These are phyloP conservation scores for Acanthosepion esculentum DNA, from an alignment of 2,888 invertebrate species.

Conservation along the genomic window DNA sequence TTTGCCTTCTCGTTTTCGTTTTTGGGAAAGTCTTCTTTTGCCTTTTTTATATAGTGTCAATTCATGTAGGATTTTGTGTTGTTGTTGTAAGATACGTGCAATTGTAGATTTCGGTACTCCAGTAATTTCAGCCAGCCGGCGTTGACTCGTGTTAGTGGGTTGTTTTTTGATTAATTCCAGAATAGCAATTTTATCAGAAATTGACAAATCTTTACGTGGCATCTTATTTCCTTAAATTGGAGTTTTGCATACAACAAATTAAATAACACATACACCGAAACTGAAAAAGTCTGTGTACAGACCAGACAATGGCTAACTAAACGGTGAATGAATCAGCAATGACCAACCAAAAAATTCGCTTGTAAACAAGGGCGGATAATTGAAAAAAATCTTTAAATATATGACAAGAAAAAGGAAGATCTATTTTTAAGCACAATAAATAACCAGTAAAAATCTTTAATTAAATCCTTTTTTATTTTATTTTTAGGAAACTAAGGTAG, in stretches of 20 bases:
- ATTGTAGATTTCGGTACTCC: not conserved
- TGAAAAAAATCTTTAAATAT: too few species aligned
- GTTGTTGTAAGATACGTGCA: conserved; percentile 5
- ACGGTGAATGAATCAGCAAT: too few species aligned
- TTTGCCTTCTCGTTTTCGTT: conserved; percentile 24
- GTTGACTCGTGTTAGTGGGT: not conserved
- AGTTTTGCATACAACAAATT: not conserved
- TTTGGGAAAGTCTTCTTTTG: not conserved
- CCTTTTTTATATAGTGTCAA: not conserved
- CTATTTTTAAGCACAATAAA: too few species aligned
- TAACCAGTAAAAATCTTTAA: too few species aligned
- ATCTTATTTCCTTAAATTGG: not conserved
- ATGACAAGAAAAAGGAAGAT: too few species aligned
- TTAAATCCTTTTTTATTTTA: too few species aligned
- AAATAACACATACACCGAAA: not conserved
- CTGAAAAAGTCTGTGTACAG: too few species aligned
- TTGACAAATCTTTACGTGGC: not conserved
- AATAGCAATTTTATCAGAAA: not conserved
- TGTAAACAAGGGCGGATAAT: too few species aligned
- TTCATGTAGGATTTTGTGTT: not conserved
- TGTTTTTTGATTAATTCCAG: not conserved
- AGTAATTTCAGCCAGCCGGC: conserved; percentile 24
- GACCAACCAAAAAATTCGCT: too few species aligned
- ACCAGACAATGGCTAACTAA: too few species aligned
- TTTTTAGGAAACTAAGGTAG: too few species aligned